phyloP scores from a whole-genome alignment of 2,113 vertebrate genomes.

The Desmodus rotundus region DNA sequence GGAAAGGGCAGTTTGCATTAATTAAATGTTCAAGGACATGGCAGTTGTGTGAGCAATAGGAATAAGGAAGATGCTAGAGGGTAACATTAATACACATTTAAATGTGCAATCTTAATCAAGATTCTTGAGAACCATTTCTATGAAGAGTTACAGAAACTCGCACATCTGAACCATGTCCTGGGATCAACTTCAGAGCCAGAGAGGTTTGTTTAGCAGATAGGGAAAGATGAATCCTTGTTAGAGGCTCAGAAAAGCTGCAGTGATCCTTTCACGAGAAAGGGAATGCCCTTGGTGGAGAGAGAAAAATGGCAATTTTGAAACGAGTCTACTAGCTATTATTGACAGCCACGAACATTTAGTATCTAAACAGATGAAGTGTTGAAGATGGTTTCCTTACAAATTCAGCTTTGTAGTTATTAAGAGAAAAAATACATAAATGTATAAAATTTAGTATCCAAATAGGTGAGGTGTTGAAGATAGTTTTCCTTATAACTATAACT shows the following conservation, averaged over 20 bases:
- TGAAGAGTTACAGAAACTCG: slow-evolving; percentile 6
- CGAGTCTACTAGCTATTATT: background rate
- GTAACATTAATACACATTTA: background rate
- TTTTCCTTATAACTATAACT: background rate
- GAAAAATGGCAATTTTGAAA: background rate
- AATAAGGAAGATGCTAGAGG: background rate
- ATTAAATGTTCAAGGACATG: background rate
- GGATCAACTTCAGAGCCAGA: background rate
- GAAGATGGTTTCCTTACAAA: background rate
- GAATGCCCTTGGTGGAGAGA: background rate
- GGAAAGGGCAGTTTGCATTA: background rate
- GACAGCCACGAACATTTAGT: background rate
- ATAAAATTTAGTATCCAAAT: background rate
- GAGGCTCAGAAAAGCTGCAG: background rate
- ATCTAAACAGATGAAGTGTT: background rate
- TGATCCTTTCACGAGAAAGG: background rate
- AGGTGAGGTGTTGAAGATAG: background rate
- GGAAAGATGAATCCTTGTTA: background rate
- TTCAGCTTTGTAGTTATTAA: background rate
- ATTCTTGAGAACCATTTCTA: slow-evolving; percentile 4
- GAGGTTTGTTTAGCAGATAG: background rate
- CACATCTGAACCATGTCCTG: background rate
- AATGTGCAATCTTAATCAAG: background rate
- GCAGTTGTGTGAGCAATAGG: background rate
- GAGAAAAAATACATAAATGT: background rate